These are phyloP conservation scores for Mesorhabditis spiculigera DNA, from an alignment of 2,888 invertebrate genomes.

Conservation along the genomic window DNA sequence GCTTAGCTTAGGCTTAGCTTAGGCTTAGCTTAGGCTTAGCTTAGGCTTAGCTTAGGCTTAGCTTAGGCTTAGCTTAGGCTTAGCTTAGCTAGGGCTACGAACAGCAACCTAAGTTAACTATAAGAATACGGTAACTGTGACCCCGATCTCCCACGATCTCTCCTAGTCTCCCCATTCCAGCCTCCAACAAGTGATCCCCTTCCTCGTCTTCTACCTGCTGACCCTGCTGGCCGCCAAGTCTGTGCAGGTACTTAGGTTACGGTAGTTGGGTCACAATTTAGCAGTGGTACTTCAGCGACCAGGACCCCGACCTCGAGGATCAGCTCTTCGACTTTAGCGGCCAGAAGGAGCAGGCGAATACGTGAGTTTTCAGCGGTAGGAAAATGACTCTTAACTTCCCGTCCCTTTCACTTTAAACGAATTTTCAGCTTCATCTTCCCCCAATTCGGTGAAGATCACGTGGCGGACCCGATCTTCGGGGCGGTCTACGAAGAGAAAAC, in stretches of 20 bases:
- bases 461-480: constrained; percentile 5
- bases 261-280: not conserved
- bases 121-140: too few species aligned
- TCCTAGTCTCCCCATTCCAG: not conserved
- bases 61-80: too few species aligned
- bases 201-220: not conserved
- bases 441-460: not conserved
- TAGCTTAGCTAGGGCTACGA: too few species aligned
- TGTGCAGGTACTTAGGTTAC: not conserved
- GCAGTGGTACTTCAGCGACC: constrained; percentile 5
- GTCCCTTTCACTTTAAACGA: not conserved
- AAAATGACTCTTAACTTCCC: not conserved
- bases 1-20: too few species aligned
- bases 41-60: too few species aligned
- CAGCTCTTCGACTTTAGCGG: constrained; percentile 3
- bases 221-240: not conserved
- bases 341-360: constrained; percentile 6
- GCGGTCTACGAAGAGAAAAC: not conserved
- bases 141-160: too few species aligned
- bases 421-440: not conserved
- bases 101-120: too few species aligned
- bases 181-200: not conserved
- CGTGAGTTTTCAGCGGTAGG: not conserved
- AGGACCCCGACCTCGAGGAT: not conserved
- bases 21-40: too few species aligned